Conservation (phyloP, 1,140 invertebrate genomes). For the Monomorium pharaonis region DNA sequence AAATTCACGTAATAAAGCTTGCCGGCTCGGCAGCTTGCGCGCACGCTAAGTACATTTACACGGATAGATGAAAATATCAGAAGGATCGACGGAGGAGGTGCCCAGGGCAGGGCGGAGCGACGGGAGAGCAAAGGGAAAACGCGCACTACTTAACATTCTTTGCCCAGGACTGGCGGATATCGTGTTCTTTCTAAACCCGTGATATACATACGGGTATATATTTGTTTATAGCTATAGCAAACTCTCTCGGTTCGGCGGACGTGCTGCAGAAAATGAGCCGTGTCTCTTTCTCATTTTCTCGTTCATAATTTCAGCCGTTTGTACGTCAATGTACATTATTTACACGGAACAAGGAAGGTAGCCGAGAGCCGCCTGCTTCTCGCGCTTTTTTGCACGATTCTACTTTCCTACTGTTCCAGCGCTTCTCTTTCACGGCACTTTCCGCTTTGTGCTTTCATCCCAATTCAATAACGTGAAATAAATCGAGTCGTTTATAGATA, state of each 20-base stretch:
- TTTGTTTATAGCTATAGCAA: conserved; percentile 70
- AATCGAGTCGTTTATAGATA: not conserved
- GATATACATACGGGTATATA: conserved; percentile 22
- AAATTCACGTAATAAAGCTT: conserved; percentile 76
- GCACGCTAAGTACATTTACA: conserved; percentile 74
- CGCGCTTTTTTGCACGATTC: conserved; percentile 38
- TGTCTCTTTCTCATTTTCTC: not conserved
- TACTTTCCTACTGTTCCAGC: not conserved
- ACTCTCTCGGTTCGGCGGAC: not conserved
- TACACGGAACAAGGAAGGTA: conserved; percentile 45
- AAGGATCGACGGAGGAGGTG: conserved; percentile 64
- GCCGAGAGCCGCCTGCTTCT: conserved; percentile 38
- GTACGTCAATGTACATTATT: conserved; percentile 56
- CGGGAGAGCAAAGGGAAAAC: conserved; percentile 17
- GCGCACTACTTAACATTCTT: conserved; percentile 73
- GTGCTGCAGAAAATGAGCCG: not conserved
- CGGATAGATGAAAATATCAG: conserved; percentile 76
- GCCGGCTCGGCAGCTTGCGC: conserved; percentile 56
- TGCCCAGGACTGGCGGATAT: conserved; percentile 54
- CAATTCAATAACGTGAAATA: not conserved
- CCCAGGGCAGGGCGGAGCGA: not conserved
- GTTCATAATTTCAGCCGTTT: conserved; percentile 68
- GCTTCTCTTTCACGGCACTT: not conserved
- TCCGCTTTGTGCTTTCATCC: not conserved
- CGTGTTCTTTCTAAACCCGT: conserved; percentile 54